Base-by-base conservation (phyloP, 2,888 invertebrate genomes). In the Diarsia dahlii region DNA sequence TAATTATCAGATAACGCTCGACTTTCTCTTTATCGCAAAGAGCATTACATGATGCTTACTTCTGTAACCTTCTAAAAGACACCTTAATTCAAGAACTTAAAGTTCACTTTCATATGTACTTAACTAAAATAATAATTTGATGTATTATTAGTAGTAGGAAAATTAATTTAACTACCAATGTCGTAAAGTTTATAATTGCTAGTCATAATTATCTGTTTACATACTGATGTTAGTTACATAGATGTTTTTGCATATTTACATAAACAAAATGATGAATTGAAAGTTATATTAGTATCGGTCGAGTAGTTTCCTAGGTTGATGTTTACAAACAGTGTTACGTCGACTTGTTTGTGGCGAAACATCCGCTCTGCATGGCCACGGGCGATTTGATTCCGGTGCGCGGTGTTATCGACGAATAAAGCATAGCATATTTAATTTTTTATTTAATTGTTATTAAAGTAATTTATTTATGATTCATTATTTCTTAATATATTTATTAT, bases 251-350 rank as follows among this genome's bases (percentile, higher is more conserved):
- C 52, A 62, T 73, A 56, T 70, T 76, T 63, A 63, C 71, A 78
- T 46, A 63, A 71, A 50, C 23, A 39, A 46, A 28, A 28, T 1
- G 23, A 48, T 64, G 39, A 18, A 48, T 58, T 63, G 10, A 45
- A 66, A 52, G 34, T 46, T 58, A 58, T 3, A 23, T 80, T 46
- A 50, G 45, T 62, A 46, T 9, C 65, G 56, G 45, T 68, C 65
- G 28, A 65, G 18, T 63, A n/a, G 60, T 76, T 66, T 66, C 77
- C 65, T 66, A 66, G 50, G 56, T 45, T 60, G 23, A 23, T 80
- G 83, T 80, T 80, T 80, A 83, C 58, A 67, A 78, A 83, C 79
- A 78, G 8, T 48, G n/a, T 83, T 52, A 71, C 62, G 60, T 60
- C 48, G 39, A 46, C 20, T 13, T 56, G 52, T 64, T 52, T 60